Percentiles rank a stretch among this genome's conserved stretches.
These are phyloP conservation scores for Nibea albiflora DNA, from an alignment of 2,113 vertebrate species.

Conservation along the genomic window DNA sequence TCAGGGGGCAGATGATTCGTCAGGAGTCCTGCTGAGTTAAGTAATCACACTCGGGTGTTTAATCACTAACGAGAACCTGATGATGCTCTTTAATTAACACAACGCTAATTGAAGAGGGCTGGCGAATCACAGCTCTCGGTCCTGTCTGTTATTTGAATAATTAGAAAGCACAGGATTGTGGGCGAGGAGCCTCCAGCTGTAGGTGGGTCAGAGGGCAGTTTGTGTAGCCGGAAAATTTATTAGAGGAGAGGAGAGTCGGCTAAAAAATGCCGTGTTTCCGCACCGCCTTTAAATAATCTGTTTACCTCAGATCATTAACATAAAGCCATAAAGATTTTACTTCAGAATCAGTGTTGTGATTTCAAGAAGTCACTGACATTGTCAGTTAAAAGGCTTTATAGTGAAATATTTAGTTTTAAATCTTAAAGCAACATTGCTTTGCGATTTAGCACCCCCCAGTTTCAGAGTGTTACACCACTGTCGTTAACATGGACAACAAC, in stretches of 20 bases:
- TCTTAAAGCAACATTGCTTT: too few species aligned
- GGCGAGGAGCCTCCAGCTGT: slow-evolving; percentile 52
- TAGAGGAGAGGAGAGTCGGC: neutral
- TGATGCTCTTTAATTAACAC: slow-evolving; percentile 93
- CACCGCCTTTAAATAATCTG: too few species aligned
- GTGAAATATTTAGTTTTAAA: neutral
- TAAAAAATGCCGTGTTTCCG: too few species aligned
- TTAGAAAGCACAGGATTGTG: slow-evolving; percentile 72
- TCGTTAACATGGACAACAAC: too few species aligned
- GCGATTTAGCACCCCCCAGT: too few species aligned
- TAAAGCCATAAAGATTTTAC: neutral
- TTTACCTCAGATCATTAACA: too few species aligned
- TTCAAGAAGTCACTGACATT: neutral
- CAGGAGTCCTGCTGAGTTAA: slow-evolving; percentile 90
- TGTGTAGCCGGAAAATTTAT: slow-evolving; percentile 23
- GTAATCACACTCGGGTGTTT: slow-evolving; percentile 93
- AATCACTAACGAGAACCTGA: slow-evolving; percentile 94
- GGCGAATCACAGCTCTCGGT: slow-evolving; percentile 87
- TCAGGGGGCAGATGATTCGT: slow-evolving; percentile 88
- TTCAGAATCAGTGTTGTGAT: neutral
- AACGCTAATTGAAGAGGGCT: slow-evolving; percentile 81
- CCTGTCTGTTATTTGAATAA: slow-evolving; percentile 85
- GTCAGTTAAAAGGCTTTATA: neutral
- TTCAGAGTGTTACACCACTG: too few species aligned
- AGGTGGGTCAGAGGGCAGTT: slow-evolving; percentile 29